These are phyloP conservation scores for Istiophorus platypterus DNA, from an alignment of 2,113 vertebrate genomes.

Conservation along the genomic window DNA sequence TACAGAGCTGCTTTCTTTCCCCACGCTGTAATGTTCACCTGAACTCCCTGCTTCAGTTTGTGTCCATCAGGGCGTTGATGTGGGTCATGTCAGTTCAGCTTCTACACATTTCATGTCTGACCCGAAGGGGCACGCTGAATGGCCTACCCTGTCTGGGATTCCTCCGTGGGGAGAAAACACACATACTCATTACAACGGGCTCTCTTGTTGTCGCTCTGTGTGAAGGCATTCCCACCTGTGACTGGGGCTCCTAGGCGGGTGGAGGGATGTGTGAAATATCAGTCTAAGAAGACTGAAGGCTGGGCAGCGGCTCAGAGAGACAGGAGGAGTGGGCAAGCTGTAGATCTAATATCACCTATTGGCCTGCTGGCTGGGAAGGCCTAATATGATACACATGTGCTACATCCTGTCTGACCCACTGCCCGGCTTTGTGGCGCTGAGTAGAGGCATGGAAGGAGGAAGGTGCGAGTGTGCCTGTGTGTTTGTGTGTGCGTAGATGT, in stretches of 20 bases:
- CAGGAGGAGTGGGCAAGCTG: slow-evolving; percentile 74
- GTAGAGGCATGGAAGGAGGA: slow-evolving; percentile 1
- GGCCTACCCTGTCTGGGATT: slow-evolving; percentile 69
- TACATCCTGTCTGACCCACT: slow-evolving; percentile 79
- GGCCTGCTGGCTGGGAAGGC: slow-evolving; percentile 69
- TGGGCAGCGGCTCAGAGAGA: slow-evolving; percentile 52
- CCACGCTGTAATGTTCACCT: slow-evolving; percentile 52
- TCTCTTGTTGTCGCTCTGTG: slow-evolving; percentile 63
- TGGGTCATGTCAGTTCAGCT: slow-evolving; percentile 55
- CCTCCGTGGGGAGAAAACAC: slow-evolving; percentile 55
- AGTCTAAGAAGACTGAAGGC: slow-evolving; percentile 57
- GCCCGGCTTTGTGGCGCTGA: slow-evolving; percentile 48
- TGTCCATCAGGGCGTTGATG: slow-evolving; percentile 61
- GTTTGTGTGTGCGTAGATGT: not conserved
- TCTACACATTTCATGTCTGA: slow-evolving; percentile 57
- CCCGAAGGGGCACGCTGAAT: slow-evolving; percentile 66
- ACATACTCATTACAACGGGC: slow-evolving; percentile 66
- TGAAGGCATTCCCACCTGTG: slow-evolving; percentile 82
- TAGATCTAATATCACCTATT: slow-evolving; percentile 79
- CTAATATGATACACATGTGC: slow-evolving; percentile 84
- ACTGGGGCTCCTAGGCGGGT: slow-evolving; percentile 41
- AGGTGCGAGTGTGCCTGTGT: not conserved
- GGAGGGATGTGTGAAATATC: slow-evolving; percentile 82
- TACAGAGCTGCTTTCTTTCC: slow-evolving; percentile 39
- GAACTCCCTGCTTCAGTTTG: slow-evolving; percentile 50